phyloP scores from a whole-genome alignment of 2,113 vertebrate species.

The Callorhinus ursinus region DNA sequence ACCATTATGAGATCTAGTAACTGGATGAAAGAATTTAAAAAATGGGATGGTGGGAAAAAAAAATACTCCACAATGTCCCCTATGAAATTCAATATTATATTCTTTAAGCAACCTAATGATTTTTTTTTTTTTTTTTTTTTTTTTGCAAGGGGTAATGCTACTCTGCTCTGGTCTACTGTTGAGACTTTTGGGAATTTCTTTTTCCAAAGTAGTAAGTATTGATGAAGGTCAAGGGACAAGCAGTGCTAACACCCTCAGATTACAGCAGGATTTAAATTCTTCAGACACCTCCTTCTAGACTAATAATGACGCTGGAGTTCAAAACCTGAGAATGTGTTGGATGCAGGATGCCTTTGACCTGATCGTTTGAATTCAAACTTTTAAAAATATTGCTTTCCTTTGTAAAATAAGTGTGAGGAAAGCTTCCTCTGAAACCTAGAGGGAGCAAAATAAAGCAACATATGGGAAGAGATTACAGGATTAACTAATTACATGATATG shows the following conservation, averaged over 20 bases:
- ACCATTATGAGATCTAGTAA: background rate
- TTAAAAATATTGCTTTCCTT: background rate
- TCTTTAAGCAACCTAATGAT: background rate
- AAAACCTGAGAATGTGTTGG: background rate
- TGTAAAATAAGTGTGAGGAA: conserved; percentile 5
- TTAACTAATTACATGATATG: conserved; percentile 89
- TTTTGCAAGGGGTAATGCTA: background rate
- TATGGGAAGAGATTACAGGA: conserved; percentile 92
- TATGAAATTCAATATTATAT: background rate
- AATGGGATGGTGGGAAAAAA: background rate
- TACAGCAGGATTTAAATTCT: conserved; percentile 24
- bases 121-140: background rate
- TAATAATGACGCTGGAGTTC: background rate
- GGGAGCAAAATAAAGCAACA: conserved; percentile 85
- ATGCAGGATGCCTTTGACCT: conserved; percentile 2
- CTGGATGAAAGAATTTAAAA: background rate
- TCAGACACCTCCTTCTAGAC: background rate
- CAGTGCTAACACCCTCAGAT: background rate
- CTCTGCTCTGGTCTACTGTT: background rate
- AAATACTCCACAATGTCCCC: background rate
- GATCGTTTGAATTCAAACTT: conserved; percentile 42
- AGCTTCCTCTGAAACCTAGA: conserved; percentile 46
- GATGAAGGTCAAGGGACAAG: conserved; percentile 11
- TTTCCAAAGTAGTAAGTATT: background rate
- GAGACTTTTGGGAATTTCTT: background rate